A percentile compares a stretch with the other conserved stretches of the same genome.
These are phyloP conservation scores for Drosophila paulistorum DNA, from an alignment of 1,140 invertebrate genomes.

Conservation along the genomic window DNA sequence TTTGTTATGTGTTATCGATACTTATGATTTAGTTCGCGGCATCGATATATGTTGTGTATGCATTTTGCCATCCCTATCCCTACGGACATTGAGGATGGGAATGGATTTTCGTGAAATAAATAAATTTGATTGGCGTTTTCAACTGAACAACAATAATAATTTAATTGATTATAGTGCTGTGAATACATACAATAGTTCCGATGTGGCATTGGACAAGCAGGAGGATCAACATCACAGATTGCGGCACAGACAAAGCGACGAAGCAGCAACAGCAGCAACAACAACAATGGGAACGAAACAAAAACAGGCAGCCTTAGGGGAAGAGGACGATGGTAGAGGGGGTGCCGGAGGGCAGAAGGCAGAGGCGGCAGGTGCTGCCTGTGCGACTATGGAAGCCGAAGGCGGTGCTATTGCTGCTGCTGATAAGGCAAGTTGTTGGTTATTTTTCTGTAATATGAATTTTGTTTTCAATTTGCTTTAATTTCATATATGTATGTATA, in stretches of 20 bases:
- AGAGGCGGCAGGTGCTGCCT: slow-evolving; percentile 26
- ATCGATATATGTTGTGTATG: slow-evolving; percentile 19
- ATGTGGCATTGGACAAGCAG: slow-evolving; percentile 36
- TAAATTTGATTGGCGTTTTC: slow-evolving; percentile 68
- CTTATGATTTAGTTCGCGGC: not conserved
- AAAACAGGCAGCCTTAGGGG: slow-evolving; percentile 56
- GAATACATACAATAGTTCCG: slow-evolving; percentile 44
- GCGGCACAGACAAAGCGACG: slow-evolving; percentile 35
- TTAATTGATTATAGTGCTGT: slow-evolving; percentile 47
- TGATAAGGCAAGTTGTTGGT: slow-evolving; percentile 65
- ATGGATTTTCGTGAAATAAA: slow-evolving; percentile 72
- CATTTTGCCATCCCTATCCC: slow-evolving; percentile 40
- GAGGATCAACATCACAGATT: slow-evolving; percentile 36
- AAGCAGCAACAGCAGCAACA: slow-evolving; percentile 21
- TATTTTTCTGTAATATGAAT: slow-evolving; percentile 5
- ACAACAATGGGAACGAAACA: slow-evolving; percentile 68
- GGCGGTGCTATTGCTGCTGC: slow-evolving; percentile 23
- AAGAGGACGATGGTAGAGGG: slow-evolving; percentile 47
- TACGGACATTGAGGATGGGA: slow-evolving; percentile 35
- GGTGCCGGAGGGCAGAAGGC: slow-evolving; percentile 9
- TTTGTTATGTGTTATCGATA: slow-evolving; percentile 7
- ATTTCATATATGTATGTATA: not conserved
- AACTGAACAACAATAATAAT: slow-evolving; percentile 69
- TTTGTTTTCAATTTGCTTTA: slow-evolving; percentile 6
- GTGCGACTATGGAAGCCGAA: slow-evolving; percentile 31